Percentiles rank a stretch among this genome's conserved stretches.
These are phyloP conservation scores for Polia nebulosa DNA, from an alignment of 2,888 invertebrate genomes.

Conservation along the genomic window DNA sequence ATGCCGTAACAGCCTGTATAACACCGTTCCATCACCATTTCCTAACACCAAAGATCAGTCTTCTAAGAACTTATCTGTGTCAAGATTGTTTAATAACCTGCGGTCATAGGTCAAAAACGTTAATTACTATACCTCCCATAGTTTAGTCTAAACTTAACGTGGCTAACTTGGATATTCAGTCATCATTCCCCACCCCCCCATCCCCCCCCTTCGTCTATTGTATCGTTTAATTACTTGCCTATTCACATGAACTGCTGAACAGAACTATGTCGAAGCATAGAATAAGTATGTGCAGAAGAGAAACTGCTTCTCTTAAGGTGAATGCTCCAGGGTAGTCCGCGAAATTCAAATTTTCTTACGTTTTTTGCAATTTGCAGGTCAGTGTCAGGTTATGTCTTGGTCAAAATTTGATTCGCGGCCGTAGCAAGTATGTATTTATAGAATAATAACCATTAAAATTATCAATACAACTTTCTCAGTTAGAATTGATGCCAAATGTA, in stretches of 20 bases:
- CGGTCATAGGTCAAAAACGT: constrained; percentile 24
- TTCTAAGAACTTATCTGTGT: neutral
- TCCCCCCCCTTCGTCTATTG: constrained; percentile 20
- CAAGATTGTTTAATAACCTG: constrained; percentile 20
- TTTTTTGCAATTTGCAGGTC: no score
- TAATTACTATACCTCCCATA: constrained; percentile 27
- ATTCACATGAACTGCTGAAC: constrained; percentile 28
- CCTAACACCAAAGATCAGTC: neutral
- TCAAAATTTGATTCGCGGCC: no score
- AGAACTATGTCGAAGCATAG: constrained; percentile 26
- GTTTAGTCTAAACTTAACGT: constrained; percentile 29
- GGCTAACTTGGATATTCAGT: constrained; percentile 28
- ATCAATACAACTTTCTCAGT: no score
- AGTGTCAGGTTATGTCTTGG: no score
- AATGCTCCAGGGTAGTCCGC: no score
- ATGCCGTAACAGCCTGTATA: no score
- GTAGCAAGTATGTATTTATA: no score
- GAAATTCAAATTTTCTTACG: no score
- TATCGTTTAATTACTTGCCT: constrained; percentile 42
- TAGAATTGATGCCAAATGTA: no score
- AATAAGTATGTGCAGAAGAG: constrained; percentile 18
- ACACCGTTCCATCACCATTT: neutral
- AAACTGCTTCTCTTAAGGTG: no score
- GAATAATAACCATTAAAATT: no score
- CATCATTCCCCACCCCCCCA: constrained; percentile 21